Evolutionary conservation across 2,888 invertebrate genomes (phyloP), one percentile per base, ranked within the genome.

Genomic region (Stratiomys singularior): DNA sequence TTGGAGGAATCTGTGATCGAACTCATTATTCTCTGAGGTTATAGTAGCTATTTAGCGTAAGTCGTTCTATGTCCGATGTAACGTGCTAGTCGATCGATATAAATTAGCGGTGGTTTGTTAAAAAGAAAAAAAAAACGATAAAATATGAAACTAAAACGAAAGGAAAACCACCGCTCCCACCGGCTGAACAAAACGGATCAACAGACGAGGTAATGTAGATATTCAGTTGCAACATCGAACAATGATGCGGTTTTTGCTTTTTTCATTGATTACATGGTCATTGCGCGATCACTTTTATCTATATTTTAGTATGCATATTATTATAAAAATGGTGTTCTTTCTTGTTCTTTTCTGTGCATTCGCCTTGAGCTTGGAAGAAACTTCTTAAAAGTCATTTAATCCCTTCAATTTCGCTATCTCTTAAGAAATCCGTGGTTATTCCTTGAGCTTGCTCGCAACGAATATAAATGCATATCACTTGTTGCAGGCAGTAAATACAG

Each of bases 261-360:
- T 25, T 25, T 13, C 60, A 60, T 23, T 60, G 60, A 60, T 37
- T 60, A 27, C 27, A 60, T 60, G 60, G 60, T 60, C 60, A 60
- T 60, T 60, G 60, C 60, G 60, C 60, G 60, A 60, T 60, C 60
- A 60, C 25, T 60, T 60, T 23, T 27, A 60, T 60, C 15, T 52
- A 52, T 60, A n/a, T 60, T 60, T 60, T 52, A 52, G 15, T 52
- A 52, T 52, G 25, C 27, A 25, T 60, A 7, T 27, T 15, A 18
- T 58, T 60, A 27, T 60, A 18, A 60, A 25, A 23, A 23, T 11
- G 21, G 7, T 37, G 37, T 37, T 23, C 13, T 13, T 18, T 60
- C 7, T 60, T 60, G 1, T 23, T 13, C 27, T 23, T 60, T 60
- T 25, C 27, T 2, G 3, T 18, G 7, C 15, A 52, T n/a, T 52